Evolutionary conservation across 2,113 vertebrate genomes (phyloP).

Genomic region (Atrichornis clamosus): DNA sequence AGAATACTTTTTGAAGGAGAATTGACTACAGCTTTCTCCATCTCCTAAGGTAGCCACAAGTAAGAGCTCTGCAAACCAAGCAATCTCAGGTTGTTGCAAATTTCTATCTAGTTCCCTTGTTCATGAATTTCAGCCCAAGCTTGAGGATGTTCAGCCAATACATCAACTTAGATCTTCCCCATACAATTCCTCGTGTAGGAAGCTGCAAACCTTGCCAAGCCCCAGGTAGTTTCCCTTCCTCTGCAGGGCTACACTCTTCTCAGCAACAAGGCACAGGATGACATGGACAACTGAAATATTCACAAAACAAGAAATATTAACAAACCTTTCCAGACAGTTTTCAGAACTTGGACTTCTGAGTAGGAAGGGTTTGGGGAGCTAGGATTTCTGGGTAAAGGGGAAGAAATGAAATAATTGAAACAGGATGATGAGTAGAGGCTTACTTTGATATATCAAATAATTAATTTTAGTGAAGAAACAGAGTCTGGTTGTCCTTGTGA

Average conservation of each 20-base stretch:
- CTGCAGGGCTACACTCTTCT: neutral
- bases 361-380: neutral
- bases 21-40: neutral
- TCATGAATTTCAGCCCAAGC: neutral
- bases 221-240: neutral
- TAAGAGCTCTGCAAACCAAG: neutral
- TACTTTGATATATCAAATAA: neutral
- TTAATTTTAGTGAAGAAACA: neutral
- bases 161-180: neutral
- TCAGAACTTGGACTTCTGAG: neutral
- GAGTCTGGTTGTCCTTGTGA: neutral
- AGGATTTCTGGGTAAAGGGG: neutral
- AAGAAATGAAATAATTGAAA: neutral
- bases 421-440: neutral
- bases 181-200: fast-evolving
- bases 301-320: neutral
- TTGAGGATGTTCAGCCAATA: neutral
- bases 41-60: neutral
- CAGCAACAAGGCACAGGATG: neutral
- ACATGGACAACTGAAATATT: neutral
- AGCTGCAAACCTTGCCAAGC: neutral
- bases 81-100: neutral
- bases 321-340: neutral
- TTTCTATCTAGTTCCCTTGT: neutral
- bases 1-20: neutral